phyloP scores from a whole-genome alignment of 2,888 invertebrate genomes.

The Hydroisotoma schaefferi region DNA sequence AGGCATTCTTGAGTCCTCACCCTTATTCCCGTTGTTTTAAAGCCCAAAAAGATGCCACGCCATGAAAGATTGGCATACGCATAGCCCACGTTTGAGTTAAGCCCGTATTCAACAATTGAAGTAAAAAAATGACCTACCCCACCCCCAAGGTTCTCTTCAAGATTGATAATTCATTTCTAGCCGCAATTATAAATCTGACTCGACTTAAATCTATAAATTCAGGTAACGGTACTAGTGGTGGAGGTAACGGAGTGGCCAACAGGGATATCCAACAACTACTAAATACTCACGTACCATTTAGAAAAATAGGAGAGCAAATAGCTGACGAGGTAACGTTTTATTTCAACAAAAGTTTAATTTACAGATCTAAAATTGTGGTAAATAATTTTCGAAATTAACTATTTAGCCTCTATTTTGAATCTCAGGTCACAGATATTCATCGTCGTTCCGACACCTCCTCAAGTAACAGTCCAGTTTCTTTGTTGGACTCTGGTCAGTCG shows the following conservation, averaged over 20 bases:
- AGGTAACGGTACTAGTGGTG: constrained; percentile 3
- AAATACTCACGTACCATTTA: constrained; percentile 73
- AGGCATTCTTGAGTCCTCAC: neutral
- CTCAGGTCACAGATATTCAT: constrained; percentile 51
- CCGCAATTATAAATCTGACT: too few relatives aligned
- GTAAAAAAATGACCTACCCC: too few relatives aligned
- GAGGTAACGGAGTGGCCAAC: constrained; percentile 31
- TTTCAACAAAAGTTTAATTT: too few relatives aligned
- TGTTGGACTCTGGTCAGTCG: constrained; percentile 47
- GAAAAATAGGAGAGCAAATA: constrained; percentile 78
- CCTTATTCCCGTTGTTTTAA: too few relatives aligned
- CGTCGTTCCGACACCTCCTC: constrained; percentile 54
- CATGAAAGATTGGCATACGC: too few relatives aligned
- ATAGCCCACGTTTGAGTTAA: too few relatives aligned
- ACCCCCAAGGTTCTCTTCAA: too few relatives aligned
- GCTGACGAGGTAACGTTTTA: constrained; percentile 70
- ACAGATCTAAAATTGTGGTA: too few relatives aligned
- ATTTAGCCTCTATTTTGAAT: neutral
- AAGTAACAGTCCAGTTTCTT: constrained; percentile 56
- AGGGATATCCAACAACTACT: constrained; percentile 67
- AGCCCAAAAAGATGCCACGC: too few relatives aligned
- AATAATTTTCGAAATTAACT: neutral
- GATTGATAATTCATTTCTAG: too few relatives aligned
- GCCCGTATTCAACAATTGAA: too few relatives aligned
- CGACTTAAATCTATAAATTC: too few relatives aligned